Evolutionary conservation across 2,888 invertebrate genomes (phyloP).

Genomic region (Chaetogeoica ovagalla): DNA sequence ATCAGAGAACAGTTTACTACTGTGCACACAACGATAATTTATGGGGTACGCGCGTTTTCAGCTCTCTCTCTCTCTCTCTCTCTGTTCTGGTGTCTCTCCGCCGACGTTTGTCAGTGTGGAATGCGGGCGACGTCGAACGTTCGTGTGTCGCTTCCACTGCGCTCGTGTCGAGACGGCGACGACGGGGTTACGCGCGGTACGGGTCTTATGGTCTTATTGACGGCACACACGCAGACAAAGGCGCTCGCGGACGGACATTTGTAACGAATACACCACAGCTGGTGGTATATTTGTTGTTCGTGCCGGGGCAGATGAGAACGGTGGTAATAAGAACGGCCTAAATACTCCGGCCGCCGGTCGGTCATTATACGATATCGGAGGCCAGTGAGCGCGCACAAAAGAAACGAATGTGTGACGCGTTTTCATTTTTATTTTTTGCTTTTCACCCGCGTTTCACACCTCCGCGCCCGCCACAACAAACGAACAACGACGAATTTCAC

Average conservation of each 20-base stretch:
- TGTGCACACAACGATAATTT: slow-evolving; percentile 19
- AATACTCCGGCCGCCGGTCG: slow-evolving; percentile 20
- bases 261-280: too few relatives aligned
- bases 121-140: slow-evolving; percentile 21
- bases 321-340: slow-evolving; percentile 52
- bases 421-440: background rate
- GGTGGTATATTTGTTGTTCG: too few relatives aligned
- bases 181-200: too few relatives aligned
- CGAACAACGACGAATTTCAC: background rate
- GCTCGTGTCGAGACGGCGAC: too few relatives aligned
- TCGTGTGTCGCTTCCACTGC: too few relatives aligned
- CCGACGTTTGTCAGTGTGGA: background rate
- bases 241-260: too few relatives aligned
- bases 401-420: too few relatives aligned
- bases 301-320: too few relatives aligned
- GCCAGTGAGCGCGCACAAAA: slow-evolving; percentile 3
- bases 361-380: slow-evolving; percentile 35
- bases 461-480: slow-evolving; percentile 1
- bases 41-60: background rate
- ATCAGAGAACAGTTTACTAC: slow-evolving; percentile 31
- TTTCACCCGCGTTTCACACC: too few relatives aligned
- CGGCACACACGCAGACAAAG: too few relatives aligned
- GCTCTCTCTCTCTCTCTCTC: background rate
- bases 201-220: too few relatives aligned
- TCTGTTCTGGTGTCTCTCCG: background rate